Evolutionary conservation across 2,888 invertebrate species (phyloP).

Genomic region (Spisula solida): DNA sequence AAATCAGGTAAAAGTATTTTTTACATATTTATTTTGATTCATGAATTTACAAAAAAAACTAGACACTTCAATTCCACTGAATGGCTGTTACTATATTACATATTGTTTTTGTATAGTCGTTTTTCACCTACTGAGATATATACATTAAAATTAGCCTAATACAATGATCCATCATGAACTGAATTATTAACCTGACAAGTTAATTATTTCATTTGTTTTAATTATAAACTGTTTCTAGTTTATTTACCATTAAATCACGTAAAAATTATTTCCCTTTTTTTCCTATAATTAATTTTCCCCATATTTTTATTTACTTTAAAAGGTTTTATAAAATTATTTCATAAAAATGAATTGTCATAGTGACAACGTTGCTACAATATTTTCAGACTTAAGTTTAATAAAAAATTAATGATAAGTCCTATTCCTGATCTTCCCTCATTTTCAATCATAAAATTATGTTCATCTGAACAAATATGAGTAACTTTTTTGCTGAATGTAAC

Average conservation of each 20-base stretch:
- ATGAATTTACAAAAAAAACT: background rate
- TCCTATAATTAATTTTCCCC: background rate
- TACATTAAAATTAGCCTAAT: background rate
- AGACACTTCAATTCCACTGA: background rate
- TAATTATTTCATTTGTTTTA: constrained; percentile 11
- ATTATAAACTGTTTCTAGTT: background rate
- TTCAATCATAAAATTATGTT: too few relatives aligned
- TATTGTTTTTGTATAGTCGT: background rate
- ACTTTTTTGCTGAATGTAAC: too few relatives aligned
- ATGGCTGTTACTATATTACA: background rate
- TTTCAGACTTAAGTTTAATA: too few relatives aligned
- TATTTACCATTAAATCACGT: constrained; percentile 5
- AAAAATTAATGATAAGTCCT: too few relatives aligned
- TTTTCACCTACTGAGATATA: background rate
- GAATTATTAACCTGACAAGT: background rate
- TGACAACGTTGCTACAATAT: too few relatives aligned
- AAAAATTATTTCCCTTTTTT: background rate
- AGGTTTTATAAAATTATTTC: background rate
- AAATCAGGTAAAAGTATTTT: background rate
- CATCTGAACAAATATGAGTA: too few relatives aligned
- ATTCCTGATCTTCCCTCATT: too few relatives aligned
- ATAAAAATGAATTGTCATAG: too few relatives aligned
- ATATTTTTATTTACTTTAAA: background rate
- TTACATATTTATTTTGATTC: background rate
- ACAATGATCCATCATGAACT: background rate